Evolutionary conservation across 2,113 vertebrate genomes (phyloP).

Genomic region (Anhinga rufa): DNA sequence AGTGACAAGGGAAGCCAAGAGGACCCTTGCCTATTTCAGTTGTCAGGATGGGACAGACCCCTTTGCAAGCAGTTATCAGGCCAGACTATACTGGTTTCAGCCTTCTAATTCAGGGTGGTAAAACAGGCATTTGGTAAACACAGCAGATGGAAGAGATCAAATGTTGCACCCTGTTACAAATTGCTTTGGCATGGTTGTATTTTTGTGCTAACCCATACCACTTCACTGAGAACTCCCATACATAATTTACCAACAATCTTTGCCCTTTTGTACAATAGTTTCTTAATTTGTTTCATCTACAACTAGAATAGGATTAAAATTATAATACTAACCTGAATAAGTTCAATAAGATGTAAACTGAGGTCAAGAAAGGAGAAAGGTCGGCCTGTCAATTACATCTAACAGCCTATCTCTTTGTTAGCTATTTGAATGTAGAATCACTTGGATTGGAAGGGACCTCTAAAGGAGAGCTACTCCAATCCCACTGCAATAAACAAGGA

Average conservation of each 20-base stretch:
- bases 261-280: neutral
- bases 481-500: neutral
- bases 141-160: neutral
- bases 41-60: neutral
- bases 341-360: neutral
- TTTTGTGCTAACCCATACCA: neutral
- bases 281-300: neutral
- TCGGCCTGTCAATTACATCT: neutral
- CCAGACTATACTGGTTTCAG: neutral
- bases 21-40: neutral
- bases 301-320: neutral
- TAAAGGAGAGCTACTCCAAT: neutral
- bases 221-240: neutral
- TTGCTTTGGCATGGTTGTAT: neutral
- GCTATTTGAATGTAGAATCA: neutral
- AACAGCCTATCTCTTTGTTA: neutral
- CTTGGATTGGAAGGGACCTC: neutral
- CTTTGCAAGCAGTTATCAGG: neutral
- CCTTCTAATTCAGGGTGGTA: neutral
- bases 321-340: neutral
- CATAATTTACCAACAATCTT: neutral
- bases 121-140: neutral
- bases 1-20: neutral
- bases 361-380: slow-evolving; percentile 12
- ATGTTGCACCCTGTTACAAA: neutral